Evolutionary conservation across 2,797 vertebrate genomes (phyloP).

Genomic region (Alectoris magna): DNA sequence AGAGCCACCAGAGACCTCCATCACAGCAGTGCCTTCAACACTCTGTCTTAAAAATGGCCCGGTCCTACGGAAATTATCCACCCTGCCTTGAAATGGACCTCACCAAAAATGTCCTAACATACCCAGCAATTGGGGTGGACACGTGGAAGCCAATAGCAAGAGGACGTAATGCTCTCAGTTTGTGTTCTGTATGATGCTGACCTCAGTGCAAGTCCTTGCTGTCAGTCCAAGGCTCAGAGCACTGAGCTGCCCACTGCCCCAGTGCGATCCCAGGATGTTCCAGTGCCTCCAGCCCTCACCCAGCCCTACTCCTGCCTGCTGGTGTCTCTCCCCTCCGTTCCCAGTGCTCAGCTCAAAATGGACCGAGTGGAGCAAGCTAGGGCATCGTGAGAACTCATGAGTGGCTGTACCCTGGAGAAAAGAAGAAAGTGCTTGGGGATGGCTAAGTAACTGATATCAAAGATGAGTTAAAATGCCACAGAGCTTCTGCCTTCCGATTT

Average conservation of each 20-base stretch:
- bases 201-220: fast-evolving
- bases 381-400: neutral
- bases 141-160: neutral
- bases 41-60: slow-evolving; percentile 59
- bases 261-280: neutral
- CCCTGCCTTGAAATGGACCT: neutral
- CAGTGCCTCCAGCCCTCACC: neutral
- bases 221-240: no score
- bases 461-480: slow-evolving; percentile 8
- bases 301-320: neutral
- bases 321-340: neutral
- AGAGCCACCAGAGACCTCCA: slow-evolving; percentile 45
- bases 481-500: slow-evolving; percentile 10
- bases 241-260: neutral
- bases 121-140: neutral
- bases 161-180: neutral
- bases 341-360: neutral
- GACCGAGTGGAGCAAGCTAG: neutral
- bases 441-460: slow-evolving; percentile 1
- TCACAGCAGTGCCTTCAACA: slow-evolving; percentile 70
- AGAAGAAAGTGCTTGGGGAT: neutral
- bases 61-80: neutral
- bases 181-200: fast-evolving
- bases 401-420: neutral
- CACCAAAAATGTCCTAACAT: neutral